phyloP scores from a whole-genome alignment of 2,797 vertebrate species.

The Acanthornis magna region DNA sequence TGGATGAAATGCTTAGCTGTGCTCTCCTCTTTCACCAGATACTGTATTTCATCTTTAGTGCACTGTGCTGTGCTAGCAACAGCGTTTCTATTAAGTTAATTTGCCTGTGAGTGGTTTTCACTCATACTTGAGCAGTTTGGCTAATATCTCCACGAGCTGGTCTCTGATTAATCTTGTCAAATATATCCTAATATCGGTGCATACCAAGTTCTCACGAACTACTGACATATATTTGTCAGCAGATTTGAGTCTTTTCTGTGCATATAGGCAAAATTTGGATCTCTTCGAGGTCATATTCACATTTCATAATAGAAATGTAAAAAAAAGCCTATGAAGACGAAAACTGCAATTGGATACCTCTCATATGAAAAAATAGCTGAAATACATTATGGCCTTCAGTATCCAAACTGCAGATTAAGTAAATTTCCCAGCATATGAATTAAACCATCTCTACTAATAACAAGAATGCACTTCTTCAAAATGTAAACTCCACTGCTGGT shows the following conservation, averaged over 20 bases:
- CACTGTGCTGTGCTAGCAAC: not conserved
- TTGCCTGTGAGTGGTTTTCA: not conserved
- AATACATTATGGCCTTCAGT: not conserved
- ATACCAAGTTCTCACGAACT: not conserved
- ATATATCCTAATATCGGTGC: not conserved
- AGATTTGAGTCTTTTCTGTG: slow-evolving; percentile 14
- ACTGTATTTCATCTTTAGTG: not conserved
- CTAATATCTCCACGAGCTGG: not conserved
- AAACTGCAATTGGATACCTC: not conserved
- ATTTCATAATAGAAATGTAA: not conserved
- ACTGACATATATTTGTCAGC: slow-evolving; percentile 6
- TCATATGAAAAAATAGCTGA: not conserved
- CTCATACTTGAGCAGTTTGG: not conserved
- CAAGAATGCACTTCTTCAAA: not conserved
- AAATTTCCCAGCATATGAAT: not conserved
- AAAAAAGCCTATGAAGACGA: not conserved
- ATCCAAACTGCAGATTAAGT: not conserved
- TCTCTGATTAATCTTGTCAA: slow-evolving; percentile 40
- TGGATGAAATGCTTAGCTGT: not conserved
- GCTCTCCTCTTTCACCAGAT: not conserved
- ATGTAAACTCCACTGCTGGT: not conserved
- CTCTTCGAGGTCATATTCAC: not conserved
- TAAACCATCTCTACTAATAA: not conserved
- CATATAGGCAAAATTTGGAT: not conserved
- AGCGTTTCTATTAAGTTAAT: not conserved